phyloP scores from a whole-genome alignment of 2,888 invertebrate genomes.

The Volucella inflata region DNA sequence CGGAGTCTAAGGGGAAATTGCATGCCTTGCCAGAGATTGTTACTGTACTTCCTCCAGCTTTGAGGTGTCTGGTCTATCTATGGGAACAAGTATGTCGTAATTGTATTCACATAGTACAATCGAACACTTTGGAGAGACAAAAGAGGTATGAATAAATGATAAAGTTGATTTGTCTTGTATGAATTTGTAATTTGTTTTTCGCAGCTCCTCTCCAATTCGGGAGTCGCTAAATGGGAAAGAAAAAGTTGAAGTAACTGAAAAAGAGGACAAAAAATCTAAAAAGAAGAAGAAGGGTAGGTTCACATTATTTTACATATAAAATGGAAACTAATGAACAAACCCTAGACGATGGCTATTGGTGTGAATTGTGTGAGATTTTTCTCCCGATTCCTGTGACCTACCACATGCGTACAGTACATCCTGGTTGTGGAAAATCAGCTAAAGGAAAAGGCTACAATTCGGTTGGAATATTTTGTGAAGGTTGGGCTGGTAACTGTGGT shows the following conservation, averaged over 20 bases:
- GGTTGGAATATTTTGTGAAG: slow-evolving; percentile 93
- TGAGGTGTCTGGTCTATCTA: slow-evolving; percentile 93
- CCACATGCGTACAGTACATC: slow-evolving; percentile 95
- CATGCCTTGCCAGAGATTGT: slow-evolving; percentile 85
- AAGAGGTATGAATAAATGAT: slow-evolving; percentile 73
- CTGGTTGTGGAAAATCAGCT: slow-evolving; percentile 94
- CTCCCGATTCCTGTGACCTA: slow-evolving; percentile 92
- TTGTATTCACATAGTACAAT: slow-evolving; percentile 87
- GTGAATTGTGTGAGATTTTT: slow-evolving; percentile 94
- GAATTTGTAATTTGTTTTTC: neutral
- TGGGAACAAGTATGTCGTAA: slow-evolving; percentile 93
- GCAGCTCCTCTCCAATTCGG: slow-evolving; percentile 64
- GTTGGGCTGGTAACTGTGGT: slow-evolving; percentile 95
- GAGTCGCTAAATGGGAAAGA: slow-evolving; percentile 70
- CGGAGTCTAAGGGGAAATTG: slow-evolving; percentile 79
- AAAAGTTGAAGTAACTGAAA: slow-evolving; percentile 78
- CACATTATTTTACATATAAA: too few relatives aligned
- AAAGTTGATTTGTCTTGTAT: neutral
- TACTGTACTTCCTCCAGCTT: slow-evolving; percentile 92
- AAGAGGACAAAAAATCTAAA: slow-evolving; percentile 80
- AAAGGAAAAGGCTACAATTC: slow-evolving; percentile 96
- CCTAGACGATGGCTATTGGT: slow-evolving; percentile 84
- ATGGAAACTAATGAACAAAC: neutral
- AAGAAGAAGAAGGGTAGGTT: slow-evolving; percentile 81
- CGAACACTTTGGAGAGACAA: slow-evolving; percentile 81